A percentile compares a stretch with the other conserved stretches of the same genome.
Evolutionary conservation across 1,140 invertebrate genomes (phyloP).

Genomic region (Drosophila rufa): DNA sequence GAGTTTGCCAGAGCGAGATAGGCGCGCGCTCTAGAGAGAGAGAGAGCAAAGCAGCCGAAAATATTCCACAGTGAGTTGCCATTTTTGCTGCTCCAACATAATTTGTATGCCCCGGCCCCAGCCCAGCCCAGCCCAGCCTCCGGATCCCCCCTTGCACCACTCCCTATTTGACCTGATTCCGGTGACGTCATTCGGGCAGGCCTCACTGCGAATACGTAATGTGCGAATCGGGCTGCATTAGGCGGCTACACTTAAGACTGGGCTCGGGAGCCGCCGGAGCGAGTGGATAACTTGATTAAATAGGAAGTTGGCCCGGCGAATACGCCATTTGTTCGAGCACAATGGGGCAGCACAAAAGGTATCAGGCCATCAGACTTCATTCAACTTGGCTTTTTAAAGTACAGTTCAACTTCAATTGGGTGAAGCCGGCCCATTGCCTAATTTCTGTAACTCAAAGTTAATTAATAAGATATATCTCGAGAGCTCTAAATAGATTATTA

Average conservation of each 20-base stretch:
- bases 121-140: conserved; percentile 10
- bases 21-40: background rate
- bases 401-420: background rate
- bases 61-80: conserved; percentile 72
- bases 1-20: conserved; percentile 38
- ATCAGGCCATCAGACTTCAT: background rate
- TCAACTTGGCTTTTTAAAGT: background rate
- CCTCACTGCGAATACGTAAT: conserved; percentile 53
- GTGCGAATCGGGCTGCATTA: conserved; percentile 50
- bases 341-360: conserved; percentile 14
- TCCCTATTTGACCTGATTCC: conserved; percentile 69
- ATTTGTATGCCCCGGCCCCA: conserved; percentile 47
- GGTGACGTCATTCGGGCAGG: conserved; percentile 70
- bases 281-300: conserved; percentile 48
- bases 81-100: conserved; percentile 70
- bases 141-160: background rate
- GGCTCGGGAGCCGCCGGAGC: conserved; percentile 1
- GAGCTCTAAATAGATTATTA: too few relatives aligned
- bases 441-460: background rate
- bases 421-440: background rate
- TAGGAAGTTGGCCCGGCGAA: conserved; percentile 16
- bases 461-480: background rate
- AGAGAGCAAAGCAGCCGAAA: conserved; percentile 25
- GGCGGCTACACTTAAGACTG: background rate
- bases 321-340: conserved; percentile 27